Base-by-base conservation (phyloP, 2,888 invertebrate species). In the Drosophila austrosaltans region DNA sequence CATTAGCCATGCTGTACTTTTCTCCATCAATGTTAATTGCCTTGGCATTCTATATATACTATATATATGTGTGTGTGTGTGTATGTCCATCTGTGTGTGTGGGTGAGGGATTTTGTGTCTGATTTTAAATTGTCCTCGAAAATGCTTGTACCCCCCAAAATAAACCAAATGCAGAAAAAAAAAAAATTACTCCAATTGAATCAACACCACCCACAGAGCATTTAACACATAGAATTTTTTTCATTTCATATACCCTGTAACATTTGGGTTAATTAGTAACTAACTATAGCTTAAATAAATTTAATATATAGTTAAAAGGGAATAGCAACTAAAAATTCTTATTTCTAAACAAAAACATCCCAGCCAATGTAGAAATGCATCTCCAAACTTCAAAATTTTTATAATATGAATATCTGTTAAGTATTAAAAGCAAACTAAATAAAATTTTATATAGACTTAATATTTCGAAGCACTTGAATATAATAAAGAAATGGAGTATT, bases 21-120 rank as follows among this genome's bases (percentile, higher is more conserved):
- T n/a, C 28, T 16, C 67, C 76, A 80, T 88, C 81, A 86, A 75
- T 61, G 84, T 80, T 83, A 83, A 83, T 83, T 86, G 84, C 73
- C 62, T 39, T 16, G 59, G 25, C 28, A n/a, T 60, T 58, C 16
- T 30, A 30, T 30, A 30, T 30, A 30, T 30, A 30, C 5, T 30
- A 2, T 36, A 10, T 36, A 36, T 36, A 2, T 1, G 8, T 36
- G 8, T 36, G 36, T 36, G 20, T 36, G 66, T 54, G 48, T 40
- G 30, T 56, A 22, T 16, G 6, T 16, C 6, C 25, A 10, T 48
- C 6, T 48, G 22, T 25, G 48, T 22, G 22, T 48, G 25, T 48
- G 48, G 10, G 12, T 10, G 42, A 1, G 12, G 48, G 22, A 22
- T 3, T 48, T 7, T 25, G 28, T 44, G 48, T 53, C 56, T 56